A percentile compares a stretch with the other conserved stretches of the same genome.
phyloP scores from a whole-genome alignment of 2,113 vertebrate species.

The Dasyurus viverrinus region DNA sequence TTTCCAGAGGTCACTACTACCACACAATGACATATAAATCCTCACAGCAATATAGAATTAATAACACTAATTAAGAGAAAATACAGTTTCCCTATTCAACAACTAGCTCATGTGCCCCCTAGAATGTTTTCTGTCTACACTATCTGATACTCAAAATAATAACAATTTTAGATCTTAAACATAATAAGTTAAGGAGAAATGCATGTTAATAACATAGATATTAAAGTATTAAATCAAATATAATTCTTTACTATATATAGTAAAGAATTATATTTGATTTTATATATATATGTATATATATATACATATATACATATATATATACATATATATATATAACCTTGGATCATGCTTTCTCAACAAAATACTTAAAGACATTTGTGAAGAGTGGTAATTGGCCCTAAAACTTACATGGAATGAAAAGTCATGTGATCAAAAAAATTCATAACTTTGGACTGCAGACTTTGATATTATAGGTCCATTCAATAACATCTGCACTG shows the following conservation, averaged over 20 bases:
- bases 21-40: neutral
- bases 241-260: neutral
- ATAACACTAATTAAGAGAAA: neutral
- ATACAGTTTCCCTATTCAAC: neutral
- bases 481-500: neutral
- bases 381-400: neutral
- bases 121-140: neutral
- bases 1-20: neutral
- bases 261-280: no score
- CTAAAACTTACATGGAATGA: neutral
- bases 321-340: neutral
- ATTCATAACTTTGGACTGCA: neutral
- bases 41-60: neutral
- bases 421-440: neutral
- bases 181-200: neutral
- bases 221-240: neutral
- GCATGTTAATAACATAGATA: neutral
- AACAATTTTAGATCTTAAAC: neutral
- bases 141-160: neutral
- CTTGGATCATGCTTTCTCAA: neutral
- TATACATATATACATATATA: neutral
- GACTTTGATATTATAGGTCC: neutral
- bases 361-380: neutral
- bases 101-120: neutral
- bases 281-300: no score